Evolutionary conservation across 2,888 invertebrate genomes (phyloP).

Genomic region (Orthonevra nobilis): DNA sequence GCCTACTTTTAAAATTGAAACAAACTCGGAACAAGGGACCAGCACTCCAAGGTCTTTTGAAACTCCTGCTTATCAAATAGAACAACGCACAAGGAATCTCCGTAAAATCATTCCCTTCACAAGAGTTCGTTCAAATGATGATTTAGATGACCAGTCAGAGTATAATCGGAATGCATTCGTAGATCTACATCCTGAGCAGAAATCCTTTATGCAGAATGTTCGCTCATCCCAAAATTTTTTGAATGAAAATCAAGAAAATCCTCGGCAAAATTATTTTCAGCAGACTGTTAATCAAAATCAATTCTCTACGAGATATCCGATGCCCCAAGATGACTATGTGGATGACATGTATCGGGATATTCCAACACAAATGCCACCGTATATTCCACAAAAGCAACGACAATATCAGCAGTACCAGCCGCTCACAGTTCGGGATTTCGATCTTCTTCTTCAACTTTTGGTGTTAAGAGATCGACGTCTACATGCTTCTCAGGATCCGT

Average conservation of each 20-base stretch:
- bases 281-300: background rate
- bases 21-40: slow-evolving; percentile 12
- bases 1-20: background rate
- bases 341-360: slow-evolving; percentile 75
- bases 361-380: slow-evolving; percentile 74
- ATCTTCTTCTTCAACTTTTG: slow-evolving; percentile 84
- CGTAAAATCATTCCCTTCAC: slow-evolving; percentile 39
- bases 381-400: slow-evolving; percentile 71
- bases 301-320: slow-evolving; percentile 24
- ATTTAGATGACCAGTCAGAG: slow-evolving; percentile 12
- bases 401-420: slow-evolving; percentile 82
- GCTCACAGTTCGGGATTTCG: slow-evolving; percentile 86
- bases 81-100: slow-evolving; percentile 81
- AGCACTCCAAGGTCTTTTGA: slow-evolving; percentile 73
- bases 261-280: slow-evolving; percentile 26
- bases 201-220: no score
- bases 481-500: slow-evolving; percentile 77
- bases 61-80: slow-evolving; percentile 85
- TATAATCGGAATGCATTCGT: slow-evolving; percentile 47
- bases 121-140: slow-evolving; percentile 40
- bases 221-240: no score
- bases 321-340: slow-evolving; percentile 76
- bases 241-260: slow-evolving; percentile 39
- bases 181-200: slow-evolving; percentile 46
- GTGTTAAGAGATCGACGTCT: slow-evolving; percentile 84